phyloP scores from a whole-genome alignment of 2,888 invertebrate genomes.

The Tenodera sinensis region DNA sequence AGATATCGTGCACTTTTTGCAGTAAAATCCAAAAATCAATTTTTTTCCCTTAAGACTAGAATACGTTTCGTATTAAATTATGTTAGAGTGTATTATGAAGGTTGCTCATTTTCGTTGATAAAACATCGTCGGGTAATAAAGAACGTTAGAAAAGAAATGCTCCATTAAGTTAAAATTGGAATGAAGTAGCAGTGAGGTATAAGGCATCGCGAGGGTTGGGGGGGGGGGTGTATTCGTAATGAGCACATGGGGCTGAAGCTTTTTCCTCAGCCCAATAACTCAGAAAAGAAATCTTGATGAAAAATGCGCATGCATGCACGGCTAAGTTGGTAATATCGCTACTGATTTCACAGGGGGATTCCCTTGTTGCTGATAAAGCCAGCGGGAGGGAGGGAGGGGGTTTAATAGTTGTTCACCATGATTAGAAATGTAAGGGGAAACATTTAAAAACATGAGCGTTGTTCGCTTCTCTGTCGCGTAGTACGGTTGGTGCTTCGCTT shows the following conservation, averaged over 20 bases:
- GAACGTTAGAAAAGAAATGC: background rate
- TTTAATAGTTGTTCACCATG: background rate
- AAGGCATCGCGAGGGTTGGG: too few relatives aligned
- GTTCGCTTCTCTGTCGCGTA: too few relatives aligned
- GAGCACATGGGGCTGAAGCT: background rate
- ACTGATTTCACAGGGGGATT: background rate
- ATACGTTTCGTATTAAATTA: too few relatives aligned
- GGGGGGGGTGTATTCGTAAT: background rate
- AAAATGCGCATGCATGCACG: background rate
- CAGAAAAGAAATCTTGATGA: background rate
- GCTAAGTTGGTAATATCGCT: background rate
- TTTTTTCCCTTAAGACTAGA: too few relatives aligned
- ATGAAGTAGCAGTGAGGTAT: background rate
- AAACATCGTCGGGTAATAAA: background rate
- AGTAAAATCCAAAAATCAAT: too few relatives aligned
- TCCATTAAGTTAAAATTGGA: background rate
- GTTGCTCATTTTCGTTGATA: background rate
- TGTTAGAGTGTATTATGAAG: too few relatives aligned
- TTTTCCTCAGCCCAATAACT: background rate
- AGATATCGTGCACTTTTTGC: too few relatives aligned
- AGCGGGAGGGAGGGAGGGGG: background rate
- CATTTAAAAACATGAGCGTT: background rate
- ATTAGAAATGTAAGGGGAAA: background rate
- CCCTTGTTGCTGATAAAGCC: background rate
- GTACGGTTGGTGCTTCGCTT: background rate